Base-by-base conservation (phyloP, 2,888 invertebrate species). In the Galerucella pusilla region DNA sequence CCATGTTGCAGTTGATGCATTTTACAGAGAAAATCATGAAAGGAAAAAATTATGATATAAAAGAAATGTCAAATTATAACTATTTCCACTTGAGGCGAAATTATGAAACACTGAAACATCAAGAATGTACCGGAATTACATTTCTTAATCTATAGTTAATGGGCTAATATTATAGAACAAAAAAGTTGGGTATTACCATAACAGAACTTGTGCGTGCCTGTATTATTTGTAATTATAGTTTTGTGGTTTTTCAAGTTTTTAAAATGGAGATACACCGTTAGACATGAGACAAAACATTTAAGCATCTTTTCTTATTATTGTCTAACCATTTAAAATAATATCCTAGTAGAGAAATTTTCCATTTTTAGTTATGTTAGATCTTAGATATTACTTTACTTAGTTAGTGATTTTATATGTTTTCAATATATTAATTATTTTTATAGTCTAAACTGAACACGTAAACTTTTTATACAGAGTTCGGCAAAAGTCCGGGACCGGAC, bases 301-400 rank as follows among this genome's bases (percentile, higher is more conserved):
- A 10, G 1, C 12, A 46, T 11, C 2, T 46, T 46, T 9, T 12
- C 10, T 11, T 46, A 46, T 9, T 12, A 11, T 46, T 46, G 9
- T 46, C 2, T 46, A 46, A 12, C 10, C 75, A 80, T 49, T 67
- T 52, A 14, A 45, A 67, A 52, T 54, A 52, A 67, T 49, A 16
- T 67, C 67, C 28, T 28, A 28, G 28, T 28, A 20, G 20, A 20
- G 20, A 20, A 20, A 20, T 20, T 20, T 20, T 20, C 20, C 20
- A 20, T 20, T 20, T 20, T 20, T 20, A 20, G 20, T 20, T 20
- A 20, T 20, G 0, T 20, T 1, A 20, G 20, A 20, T 20, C 20
- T 20, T 20, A 20, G 20, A 20, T 20, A 20, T 20, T 20, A 20
- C 20, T 20, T 20, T 20, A 20, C 20, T 20, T 20, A 20, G 20